Conservation (phyloP, 2,888 invertebrate genomes). For the Xanthorhoe spadicearia region DNA sequence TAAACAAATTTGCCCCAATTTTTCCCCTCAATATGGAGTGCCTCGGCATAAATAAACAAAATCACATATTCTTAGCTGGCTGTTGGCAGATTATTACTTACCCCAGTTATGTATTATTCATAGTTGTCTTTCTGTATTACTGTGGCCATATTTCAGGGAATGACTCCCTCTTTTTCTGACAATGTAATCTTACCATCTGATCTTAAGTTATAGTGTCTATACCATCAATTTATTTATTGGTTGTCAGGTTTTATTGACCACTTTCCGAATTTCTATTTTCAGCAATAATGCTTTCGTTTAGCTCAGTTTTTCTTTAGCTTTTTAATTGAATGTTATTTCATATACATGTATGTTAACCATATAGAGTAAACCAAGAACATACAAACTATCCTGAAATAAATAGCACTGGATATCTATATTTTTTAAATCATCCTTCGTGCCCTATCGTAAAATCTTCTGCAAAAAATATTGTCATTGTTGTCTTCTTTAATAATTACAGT, state of each 20-base stretch:
- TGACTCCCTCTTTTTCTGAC: constrained; percentile 60
- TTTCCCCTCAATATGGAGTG: constrained; percentile 40
- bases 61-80: constrained; percentile 60
- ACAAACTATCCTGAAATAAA: too few relatives aligned
- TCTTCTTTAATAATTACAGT: background rate
- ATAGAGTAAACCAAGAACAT: too few relatives aligned
- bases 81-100: constrained; percentile 71
- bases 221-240: constrained; percentile 23
- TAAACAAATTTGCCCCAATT: constrained; percentile 36
- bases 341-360: too few relatives aligned
- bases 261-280: too few relatives aligned
- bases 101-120: constrained; percentile 77
- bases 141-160: constrained; percentile 65
- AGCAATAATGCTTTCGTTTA: too few relatives aligned
- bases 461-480: too few relatives aligned
- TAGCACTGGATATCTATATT: too few relatives aligned
- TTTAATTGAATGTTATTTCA: too few relatives aligned
- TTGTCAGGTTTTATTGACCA: background rate
- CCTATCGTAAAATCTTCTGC: too few relatives aligned
- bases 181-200: constrained; percentile 44
- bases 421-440: too few relatives aligned
- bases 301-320: too few relatives aligned
- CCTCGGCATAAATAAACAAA: constrained; percentile 51
- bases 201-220: constrained; percentile 29
- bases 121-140: constrained; percentile 70